Evolutionary conservation across 2,113 vertebrate species (phyloP).

Genomic region (Ibidorhyncha struthersii): DNA sequence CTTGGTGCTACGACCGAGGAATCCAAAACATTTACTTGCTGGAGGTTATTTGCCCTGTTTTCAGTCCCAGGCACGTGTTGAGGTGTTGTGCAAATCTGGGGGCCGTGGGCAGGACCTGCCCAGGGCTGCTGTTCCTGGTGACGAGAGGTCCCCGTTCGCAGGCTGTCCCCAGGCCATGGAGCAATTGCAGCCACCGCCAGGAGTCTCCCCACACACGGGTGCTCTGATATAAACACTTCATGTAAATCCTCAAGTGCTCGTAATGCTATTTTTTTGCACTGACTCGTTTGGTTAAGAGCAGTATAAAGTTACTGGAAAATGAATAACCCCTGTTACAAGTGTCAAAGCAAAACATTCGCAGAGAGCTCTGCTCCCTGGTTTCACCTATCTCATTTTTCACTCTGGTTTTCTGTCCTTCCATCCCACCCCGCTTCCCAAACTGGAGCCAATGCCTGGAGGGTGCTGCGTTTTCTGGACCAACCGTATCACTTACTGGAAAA

Average conservation of each 20-base stretch:
- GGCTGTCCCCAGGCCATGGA: not conserved
- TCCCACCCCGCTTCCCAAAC: not conserved
- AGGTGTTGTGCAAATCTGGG: not conserved
- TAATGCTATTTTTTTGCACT: not conserved
- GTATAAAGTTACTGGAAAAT: not conserved
- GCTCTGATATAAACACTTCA: not conserved
- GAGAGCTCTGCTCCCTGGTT: not conserved
- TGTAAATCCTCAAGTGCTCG: not conserved
- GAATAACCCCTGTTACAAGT: not conserved
- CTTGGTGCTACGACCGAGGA: not conserved
- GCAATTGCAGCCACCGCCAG: accelerated
- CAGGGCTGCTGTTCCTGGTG: not conserved
- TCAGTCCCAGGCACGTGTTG: not conserved
- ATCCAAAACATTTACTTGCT: not conserved
- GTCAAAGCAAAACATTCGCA: not conserved
- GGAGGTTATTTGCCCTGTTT: not conserved
- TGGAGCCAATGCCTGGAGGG: not conserved
- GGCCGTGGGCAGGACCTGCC: not conserved
- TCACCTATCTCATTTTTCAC: not conserved
- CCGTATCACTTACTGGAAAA: not conserved
- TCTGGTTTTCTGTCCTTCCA: not conserved
- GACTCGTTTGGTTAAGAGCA: not conserved
- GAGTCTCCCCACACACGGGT: not conserved
- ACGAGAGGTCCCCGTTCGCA: not conserved
- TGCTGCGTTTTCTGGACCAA: not conserved